phyloP scores from a whole-genome alignment of 1,140 invertebrate species.

The Procambarus virginalis region DNA sequence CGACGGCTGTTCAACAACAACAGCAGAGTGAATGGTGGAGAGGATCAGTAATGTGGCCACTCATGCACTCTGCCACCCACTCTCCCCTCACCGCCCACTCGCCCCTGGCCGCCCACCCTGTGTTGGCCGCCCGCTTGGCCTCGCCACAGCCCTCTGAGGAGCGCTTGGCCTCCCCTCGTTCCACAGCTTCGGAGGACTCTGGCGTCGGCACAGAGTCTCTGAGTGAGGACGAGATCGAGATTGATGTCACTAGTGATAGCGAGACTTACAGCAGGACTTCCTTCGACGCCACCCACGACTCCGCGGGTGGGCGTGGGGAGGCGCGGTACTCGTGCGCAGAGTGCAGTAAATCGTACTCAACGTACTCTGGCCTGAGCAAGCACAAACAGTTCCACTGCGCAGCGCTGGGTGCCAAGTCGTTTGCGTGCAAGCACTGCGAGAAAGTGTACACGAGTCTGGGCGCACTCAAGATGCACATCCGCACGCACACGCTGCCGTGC shows the following conservation, averaged over 20 bases:
- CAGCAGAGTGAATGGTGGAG: conserved; percentile 45
- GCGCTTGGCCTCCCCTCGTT: conserved; percentile 58
- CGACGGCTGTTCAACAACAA: conserved; percentile 54
- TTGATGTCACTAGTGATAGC: conserved; percentile 36
- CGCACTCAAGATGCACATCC: conserved; percentile 94
- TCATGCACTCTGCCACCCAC: conserved; percentile 22
- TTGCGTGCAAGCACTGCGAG: conserved; percentile 96
- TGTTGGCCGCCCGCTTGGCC: conserved; percentile 22
- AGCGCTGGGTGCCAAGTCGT: conserved; percentile 90
- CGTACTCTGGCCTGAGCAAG: conserved; percentile 94
- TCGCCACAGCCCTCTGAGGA: conserved; percentile 50
- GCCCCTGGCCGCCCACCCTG: conserved; percentile 22
- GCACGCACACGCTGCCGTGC: conserved; percentile 93
- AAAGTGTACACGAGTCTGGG: conserved; percentile 96
- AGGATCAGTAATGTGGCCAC: conserved; percentile 37
- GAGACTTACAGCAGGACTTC: background rate
- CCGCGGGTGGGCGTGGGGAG: conserved; percentile 8
- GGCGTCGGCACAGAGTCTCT: conserved; percentile 50
- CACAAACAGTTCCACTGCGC: conserved; percentile 97
- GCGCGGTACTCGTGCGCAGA: conserved; percentile 87
- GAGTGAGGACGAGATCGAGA: conserved; percentile 67
- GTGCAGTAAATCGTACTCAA: conserved; percentile 96
- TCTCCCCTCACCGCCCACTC: conserved; percentile 32
- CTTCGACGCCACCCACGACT: background rate
- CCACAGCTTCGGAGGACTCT: conserved; percentile 65